phyloP scores from a whole-genome alignment of 1,140 invertebrate genomes.

The Melipona quadrifasciata region DNA sequence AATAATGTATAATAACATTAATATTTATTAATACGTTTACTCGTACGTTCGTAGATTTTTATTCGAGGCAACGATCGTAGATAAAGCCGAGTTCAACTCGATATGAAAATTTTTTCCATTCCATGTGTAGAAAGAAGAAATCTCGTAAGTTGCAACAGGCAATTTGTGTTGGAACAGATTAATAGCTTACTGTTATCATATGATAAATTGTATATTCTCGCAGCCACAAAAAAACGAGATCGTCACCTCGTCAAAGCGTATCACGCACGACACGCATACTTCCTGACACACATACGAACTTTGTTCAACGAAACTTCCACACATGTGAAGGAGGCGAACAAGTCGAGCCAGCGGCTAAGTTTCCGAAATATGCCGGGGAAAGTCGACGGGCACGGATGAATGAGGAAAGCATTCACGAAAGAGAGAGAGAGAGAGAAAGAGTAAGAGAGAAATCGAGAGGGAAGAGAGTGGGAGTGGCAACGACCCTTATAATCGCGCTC shows the following conservation, averaged over 20 bases:
- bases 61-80: no score
- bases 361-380: neutral
- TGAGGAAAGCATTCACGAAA: neutral
- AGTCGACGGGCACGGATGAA: neutral
- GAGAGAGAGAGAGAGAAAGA: neutral
- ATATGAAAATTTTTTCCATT: no score
- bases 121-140: no score
- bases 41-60: no score
- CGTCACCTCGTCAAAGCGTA: neutral
- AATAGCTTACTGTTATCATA: no score
- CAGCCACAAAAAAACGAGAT: neutral
- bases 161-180: no score
- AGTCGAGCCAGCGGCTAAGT: neutral
- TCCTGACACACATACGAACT: neutral
- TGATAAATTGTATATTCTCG: no score
- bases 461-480: neutral
- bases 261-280: neutral
- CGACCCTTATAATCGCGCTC: slow-evolving; percentile 38
- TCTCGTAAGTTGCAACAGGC: no score
- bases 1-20: no score
- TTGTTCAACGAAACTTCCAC: neutral
- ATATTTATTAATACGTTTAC: no score
- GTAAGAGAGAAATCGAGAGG: neutral
- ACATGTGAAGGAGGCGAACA: neutral
- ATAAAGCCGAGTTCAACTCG: no score